phyloP scores from a whole-genome alignment of 2,797 vertebrate genomes.

The Siniperca scherzeri region DNA sequence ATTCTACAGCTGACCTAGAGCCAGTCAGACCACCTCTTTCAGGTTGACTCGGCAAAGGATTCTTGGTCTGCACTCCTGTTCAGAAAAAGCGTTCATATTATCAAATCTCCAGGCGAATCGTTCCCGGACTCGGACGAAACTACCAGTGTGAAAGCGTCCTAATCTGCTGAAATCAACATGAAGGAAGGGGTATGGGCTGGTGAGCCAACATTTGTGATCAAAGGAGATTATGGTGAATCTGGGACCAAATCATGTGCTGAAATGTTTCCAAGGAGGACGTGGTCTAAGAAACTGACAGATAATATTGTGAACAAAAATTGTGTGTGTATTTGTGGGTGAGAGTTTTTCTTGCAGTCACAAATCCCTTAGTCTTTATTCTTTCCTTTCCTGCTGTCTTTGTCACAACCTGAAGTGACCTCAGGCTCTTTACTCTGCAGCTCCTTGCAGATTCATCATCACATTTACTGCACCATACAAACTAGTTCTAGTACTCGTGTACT shows the following conservation, averaged over 20 bases:
- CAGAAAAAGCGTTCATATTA: not conserved
- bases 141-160: constrained; percentile 71
- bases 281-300: constrained; percentile 37
- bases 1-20: not conserved
- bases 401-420: constrained; percentile 41
- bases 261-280: constrained; percentile 47
- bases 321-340: constrained; percentile 42
- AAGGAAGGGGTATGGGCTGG: constrained; percentile 36
- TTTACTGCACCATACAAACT: constrained; percentile 29
- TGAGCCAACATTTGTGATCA: constrained; percentile 53
- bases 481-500: not conserved
- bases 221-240: constrained; percentile 62
- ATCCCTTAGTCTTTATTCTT: constrained; percentile 38
- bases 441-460: constrained; percentile 42
- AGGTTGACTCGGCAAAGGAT: not conserved
- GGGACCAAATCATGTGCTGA: constrained; percentile 63
- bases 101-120: not conserved
- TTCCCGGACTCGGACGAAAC: constrained; percentile 22
- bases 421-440: constrained; percentile 44
- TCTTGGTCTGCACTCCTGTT: not conserved
- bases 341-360: constrained; percentile 33
- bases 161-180: constrained; percentile 60
- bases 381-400: constrained; percentile 45
- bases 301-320: constrained; percentile 24
- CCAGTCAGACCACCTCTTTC: not conserved